Base-by-base conservation (phyloP, 2,888 invertebrate genomes). In the Rhogogaster chlorosoma region DNA sequence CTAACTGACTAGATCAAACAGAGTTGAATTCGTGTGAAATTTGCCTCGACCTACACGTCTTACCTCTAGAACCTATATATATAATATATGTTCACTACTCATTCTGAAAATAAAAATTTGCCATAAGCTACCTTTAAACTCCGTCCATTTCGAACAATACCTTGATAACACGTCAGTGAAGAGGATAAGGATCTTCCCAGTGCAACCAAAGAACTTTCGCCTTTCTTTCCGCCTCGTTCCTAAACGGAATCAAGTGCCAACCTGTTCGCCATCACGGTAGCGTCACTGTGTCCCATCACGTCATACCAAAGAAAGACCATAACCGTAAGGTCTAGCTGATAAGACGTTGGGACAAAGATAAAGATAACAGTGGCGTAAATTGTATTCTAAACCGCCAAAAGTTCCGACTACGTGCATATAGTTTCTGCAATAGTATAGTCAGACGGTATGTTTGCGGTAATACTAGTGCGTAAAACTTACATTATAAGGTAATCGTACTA, bases 1-100 rank as follows among this genome's bases (percentile, higher is more conserved):
- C 80, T 80, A 80, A 80, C 61, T 80, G 26, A 80, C 80, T 36
- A 80, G 61, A 61, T 80, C 80, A 80, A 80, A 80, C 80, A 80
- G 22, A 61, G 26, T 36, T 57, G 26, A 61, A 38, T 38, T 80
- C 57, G 80, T 80, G 80, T 61, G 61, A 80, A 80, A 80, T 36
- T 22, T 38, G 18, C 53, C 45, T 75, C 45, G 42, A 75, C 57
- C 80, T n/a, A n/a, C 18, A 57, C 15, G 15, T 18, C n/a, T 15
- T 15, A 18, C 29, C 32, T 15, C 42, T 26, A 73, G 5, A 15
- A 36, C 5, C 22, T 36, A 7, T 38, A 67, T 6, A 26, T 22
- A 57, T 22, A 22, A 22, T 22, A 22, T 18, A 67, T 26, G n/a
- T 42, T 22, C 42, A 71, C 5, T 22, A 45, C 26, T 22, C 75